Base-by-base conservation (phyloP, 2,113 vertebrate species). In the Leucosticte australis region DNA sequence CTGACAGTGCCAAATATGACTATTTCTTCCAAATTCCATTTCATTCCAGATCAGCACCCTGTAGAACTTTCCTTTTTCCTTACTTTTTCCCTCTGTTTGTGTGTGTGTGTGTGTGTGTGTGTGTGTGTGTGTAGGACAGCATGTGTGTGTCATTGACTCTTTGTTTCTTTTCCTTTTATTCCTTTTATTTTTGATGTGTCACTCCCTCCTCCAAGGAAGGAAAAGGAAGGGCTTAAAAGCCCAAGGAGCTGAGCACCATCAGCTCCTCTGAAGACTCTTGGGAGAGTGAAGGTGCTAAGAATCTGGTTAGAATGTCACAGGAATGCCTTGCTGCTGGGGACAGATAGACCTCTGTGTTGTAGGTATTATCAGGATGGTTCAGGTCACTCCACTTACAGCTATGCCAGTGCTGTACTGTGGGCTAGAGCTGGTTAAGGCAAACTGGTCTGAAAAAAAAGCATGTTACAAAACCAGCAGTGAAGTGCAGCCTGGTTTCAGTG, bases 1-100 rank as follows among this genome's bases (percentile, higher is more conserved):
- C 91, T 96, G 86, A 95, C 85, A 87, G 92, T 94, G 92, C 95
- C 91, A 96, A 97, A 96, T 95, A 96, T 63, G 91, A 94, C 96
- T 91, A 52, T 90, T 89, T 95, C 65, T 92, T 97, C 81, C 90
- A 92, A 96, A 96, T 56, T 79, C 86, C 88, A 87, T 96, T 97
- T 96, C 83, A 95, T 97, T 93, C 87, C 95, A 91, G 82, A 78
- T 73, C 83, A 59, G 80, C 87, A 83, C 50, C 80, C 64, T 18
- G 13, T 86, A 63, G 35, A 69, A 52, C 33, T 83, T 96, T 31
- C 62, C 55, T 68, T 95, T 80, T 60, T 47, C 23, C 18, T 52
- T 90, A 67, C 41, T 35, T 84, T 16, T 20, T 21, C 27, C n/a
- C 37, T 46, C n/a, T 69, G 17, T 76, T n/a, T 70, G 27, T n/a